Percentiles rank a stretch among this genome's conserved stretches.
These are phyloP conservation scores for Silurus asotus DNA, from an alignment of 2,113 vertebrate species.

Conservation along the genomic window DNA sequence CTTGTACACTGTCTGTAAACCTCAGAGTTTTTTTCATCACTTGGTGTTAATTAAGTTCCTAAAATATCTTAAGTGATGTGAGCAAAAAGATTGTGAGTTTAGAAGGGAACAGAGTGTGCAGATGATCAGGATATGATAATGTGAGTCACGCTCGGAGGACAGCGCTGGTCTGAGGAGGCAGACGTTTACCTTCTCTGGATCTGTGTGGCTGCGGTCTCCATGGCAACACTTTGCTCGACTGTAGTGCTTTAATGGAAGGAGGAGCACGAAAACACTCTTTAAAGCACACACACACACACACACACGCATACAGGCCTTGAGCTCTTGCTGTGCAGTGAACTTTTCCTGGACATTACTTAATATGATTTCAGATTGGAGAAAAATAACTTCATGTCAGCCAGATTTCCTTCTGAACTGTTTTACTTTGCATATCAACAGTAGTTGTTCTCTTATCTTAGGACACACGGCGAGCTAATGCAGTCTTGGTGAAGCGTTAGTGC, in stretches of 20 bases:
- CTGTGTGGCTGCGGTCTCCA: slow-evolving; percentile 67
- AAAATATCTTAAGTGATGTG: not conserved
- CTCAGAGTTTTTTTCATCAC: not conserved
- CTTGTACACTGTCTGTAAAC: not conserved
- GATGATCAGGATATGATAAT: slow-evolving; percentile 44
- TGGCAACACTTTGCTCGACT: slow-evolving; percentile 70
- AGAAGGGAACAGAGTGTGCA: not conserved
- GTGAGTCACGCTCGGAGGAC: slow-evolving; percentile 52
- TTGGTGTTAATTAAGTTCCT: too few species aligned
- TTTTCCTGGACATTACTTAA: slow-evolving; percentile 19
- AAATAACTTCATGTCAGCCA: not conserved
- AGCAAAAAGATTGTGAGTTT: not conserved
- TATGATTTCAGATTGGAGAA: slow-evolving; percentile 12
- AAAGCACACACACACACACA: slow-evolving; percentile 3
- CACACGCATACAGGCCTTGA: slow-evolving; percentile 12
- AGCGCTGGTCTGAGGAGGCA: slow-evolving; percentile 59
- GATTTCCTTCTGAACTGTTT: not conserved
- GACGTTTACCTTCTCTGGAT: slow-evolving; percentile 68
- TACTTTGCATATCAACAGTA: not conserved
- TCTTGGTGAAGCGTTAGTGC: not conserved
- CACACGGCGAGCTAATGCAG: not conserved
- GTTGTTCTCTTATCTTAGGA: not conserved
- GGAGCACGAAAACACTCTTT: slow-evolving; percentile 52
- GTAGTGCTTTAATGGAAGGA: slow-evolving; percentile 58
- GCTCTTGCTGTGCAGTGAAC: slow-evolving; percentile 55